A percentile compares a stretch with the other conserved stretches of the same genome.
Conservation (phyloP, 1,140 invertebrate species). For the Eumaeus atala region DNA sequence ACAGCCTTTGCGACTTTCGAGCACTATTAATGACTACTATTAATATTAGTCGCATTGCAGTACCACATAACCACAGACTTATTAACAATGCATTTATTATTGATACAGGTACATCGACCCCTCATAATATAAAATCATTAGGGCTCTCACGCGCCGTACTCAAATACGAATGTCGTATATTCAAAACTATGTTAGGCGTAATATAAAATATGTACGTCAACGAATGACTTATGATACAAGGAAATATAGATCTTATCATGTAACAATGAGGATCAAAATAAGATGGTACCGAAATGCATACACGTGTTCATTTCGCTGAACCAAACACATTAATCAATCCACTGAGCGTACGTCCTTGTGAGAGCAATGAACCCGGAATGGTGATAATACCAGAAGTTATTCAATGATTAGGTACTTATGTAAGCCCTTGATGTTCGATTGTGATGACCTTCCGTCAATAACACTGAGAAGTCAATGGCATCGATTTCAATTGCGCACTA, state of each 20-base stretch:
- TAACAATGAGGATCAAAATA: slow-evolving; percentile 3
- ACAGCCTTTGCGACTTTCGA: background rate
- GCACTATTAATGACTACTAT: too few relatives aligned
- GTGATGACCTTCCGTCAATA: slow-evolving; percentile 52
- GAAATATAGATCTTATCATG: slow-evolving; percentile 1
- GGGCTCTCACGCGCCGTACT: background rate
- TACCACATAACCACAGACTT: background rate
- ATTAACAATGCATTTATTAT: slow-evolving; percentile 1
- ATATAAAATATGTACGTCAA: background rate
- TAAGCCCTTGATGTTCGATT: slow-evolving; percentile 51
- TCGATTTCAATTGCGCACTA: background rate
- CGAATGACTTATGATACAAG: background rate
- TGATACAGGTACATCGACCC: slow-evolving; percentile 6
- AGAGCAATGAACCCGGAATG: slow-evolving; percentile 57
- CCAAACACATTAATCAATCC: slow-evolving; percentile 34
- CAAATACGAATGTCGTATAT: too few relatives aligned
- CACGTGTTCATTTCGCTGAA: slow-evolving; percentile 40
- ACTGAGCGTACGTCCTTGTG: slow-evolving; percentile 52
- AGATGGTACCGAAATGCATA: background rate
- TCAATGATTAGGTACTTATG: slow-evolving; percentile 33
- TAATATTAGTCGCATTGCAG: too few relatives aligned
- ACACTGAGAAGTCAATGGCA: slow-evolving; percentile 17
- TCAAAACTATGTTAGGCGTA: background rate
- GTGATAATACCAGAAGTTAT: slow-evolving; percentile 47
- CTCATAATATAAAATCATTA: background rate